A percentile compares a stretch with the other conserved stretches of the same genome.
Evolutionary conservation across 2,888 invertebrate genomes (phyloP).

Genomic region (Dione juno): DNA sequence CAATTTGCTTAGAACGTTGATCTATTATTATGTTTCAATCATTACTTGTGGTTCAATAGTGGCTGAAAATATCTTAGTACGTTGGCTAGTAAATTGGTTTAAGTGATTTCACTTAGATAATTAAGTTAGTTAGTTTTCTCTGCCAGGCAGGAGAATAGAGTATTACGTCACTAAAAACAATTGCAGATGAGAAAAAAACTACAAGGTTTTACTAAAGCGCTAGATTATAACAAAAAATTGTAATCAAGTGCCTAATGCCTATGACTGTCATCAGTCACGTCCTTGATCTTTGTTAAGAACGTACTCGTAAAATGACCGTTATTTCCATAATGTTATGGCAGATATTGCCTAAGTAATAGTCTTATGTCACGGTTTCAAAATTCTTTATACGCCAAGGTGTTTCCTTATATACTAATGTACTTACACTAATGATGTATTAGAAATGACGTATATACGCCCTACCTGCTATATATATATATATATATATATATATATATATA

Average conservation of each 20-base stretch:
- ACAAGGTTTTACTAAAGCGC: background rate
- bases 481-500: too few relatives aligned
- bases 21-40: too few relatives aligned
- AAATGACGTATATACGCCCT: background rate
- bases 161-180: background rate
- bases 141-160: background rate
- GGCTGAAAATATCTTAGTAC: too few relatives aligned
- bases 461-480: too few relatives aligned
- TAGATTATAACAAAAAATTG: conserved; percentile 10
- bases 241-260: conserved; percentile 29
- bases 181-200: background rate
- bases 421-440: conserved; percentile 1
- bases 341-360: background rate
- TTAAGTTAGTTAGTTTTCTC: too few relatives aligned
- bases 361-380: conserved; percentile 21
- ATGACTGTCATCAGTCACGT: conserved; percentile 37
- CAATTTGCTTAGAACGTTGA: too few relatives aligned
- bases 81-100: too few relatives aligned
- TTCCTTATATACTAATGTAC: conserved; percentile 19
- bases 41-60: too few relatives aligned
- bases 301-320: conserved; percentile 12
- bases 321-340: background rate
- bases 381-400: conserved; percentile 4
- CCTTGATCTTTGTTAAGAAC: conserved; percentile 40
- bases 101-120: too few relatives aligned